phyloP scores from a whole-genome alignment of 1,140 invertebrate species.

The Platorchestia sp. region DNA sequence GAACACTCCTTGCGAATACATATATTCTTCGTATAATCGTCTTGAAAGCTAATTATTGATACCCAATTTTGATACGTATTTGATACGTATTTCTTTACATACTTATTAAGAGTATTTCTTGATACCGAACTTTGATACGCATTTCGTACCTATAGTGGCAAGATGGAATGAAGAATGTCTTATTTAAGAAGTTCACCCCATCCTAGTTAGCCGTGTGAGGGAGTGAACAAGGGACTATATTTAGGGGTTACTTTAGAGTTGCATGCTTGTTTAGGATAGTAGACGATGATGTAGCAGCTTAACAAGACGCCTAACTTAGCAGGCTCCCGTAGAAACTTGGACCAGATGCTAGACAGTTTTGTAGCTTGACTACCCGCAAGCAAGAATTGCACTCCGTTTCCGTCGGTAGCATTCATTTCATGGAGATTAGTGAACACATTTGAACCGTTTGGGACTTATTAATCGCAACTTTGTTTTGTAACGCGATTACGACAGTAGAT shows the following conservation, averaged over 20 bases:
- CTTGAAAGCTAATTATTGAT: neutral
- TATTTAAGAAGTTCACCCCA: neutral
- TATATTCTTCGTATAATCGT: neutral
- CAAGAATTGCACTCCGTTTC: neutral
- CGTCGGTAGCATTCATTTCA: neutral
- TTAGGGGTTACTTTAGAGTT: neutral
- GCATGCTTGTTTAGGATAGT: neutral
- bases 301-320: neutral
- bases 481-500: too few species aligned
- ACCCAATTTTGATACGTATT: neutral
- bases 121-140: neutral
- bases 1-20: neutral
- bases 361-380: neutral
- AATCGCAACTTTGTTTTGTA: too few species aligned
- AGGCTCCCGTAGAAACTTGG: neutral
- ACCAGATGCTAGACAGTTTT: neutral
- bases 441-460: neutral
- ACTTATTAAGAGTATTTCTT: conserved; percentile 3
- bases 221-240: neutral
- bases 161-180: neutral
- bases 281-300: neutral
- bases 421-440: neutral
- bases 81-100: neutral
- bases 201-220: neutral
- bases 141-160: neutral